Evolutionary conservation across 2,797 vertebrate species (phyloP).

Genomic region (Tadarida brasiliensis): DNA sequence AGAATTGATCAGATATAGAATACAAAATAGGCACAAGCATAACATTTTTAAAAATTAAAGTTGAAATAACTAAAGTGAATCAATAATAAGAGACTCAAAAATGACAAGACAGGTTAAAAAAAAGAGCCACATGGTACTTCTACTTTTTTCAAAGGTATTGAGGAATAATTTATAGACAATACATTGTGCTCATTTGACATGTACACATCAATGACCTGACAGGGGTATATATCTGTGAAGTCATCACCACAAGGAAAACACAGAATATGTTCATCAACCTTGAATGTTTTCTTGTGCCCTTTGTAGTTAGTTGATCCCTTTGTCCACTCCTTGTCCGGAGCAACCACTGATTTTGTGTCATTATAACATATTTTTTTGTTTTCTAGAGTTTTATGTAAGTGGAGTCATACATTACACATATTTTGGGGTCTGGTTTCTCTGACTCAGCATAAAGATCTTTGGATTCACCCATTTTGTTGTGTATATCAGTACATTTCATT

Average conservation of each 20-base stretch:
- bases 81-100: slow-evolving; percentile 20
- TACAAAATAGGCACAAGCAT: slow-evolving; percentile 8
- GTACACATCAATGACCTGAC: not conserved
- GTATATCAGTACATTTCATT: not conserved
- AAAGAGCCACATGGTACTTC: not conserved
- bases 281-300: not conserved
- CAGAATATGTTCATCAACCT: not conserved
- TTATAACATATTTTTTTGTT: not conserved
- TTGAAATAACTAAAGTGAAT: slow-evolving; percentile 2
- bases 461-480: not conserved
- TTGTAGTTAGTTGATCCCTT: not conserved
- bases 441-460: not conserved
- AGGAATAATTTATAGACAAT: not conserved
- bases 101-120: not conserved
- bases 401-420: not conserved
- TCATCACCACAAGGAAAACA: not conserved
- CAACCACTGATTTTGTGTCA: not conserved
- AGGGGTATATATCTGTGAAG: not conserved
- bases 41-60: not conserved
- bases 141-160: not conserved
- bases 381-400: slow-evolving; percentile 30
- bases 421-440: not conserved
- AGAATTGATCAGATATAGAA: not conserved
- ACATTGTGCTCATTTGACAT: not conserved
- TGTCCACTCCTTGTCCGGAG: not conserved